Conservation (phyloP, 2,113 vertebrate species). For the Sciurus niger region DNA sequence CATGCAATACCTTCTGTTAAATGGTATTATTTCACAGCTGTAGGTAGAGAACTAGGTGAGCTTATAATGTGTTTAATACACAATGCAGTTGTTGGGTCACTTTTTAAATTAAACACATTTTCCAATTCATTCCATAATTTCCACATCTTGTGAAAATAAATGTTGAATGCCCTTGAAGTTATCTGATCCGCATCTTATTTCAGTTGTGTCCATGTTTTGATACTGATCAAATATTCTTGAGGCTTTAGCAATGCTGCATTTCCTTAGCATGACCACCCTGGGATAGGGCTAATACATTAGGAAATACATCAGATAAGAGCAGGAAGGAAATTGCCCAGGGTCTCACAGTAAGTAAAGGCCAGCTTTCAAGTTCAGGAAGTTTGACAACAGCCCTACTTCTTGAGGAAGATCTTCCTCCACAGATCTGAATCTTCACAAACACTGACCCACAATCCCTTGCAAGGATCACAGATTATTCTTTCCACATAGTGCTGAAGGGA, state of each 20-base stretch:
- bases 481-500: not conserved
- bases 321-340: not conserved
- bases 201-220: not conserved
- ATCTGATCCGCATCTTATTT: not conserved
- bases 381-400: rapidly evolving
- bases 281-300: not conserved
- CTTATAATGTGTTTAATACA: not conserved
- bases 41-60: not conserved
- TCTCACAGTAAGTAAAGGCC: not conserved
- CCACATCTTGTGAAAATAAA: not conserved
- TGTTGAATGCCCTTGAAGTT: not conserved
- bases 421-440: not conserved
- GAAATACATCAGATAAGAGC: not conserved
- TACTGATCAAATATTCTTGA: not conserved
- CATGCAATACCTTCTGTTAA: not conserved
- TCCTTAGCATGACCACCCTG: too few relatives aligned
- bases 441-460: not conserved
- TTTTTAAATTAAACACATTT: not conserved
- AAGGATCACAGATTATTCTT: not conserved
- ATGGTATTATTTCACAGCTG: not conserved
- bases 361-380: not conserved
- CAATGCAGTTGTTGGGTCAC: not conserved
- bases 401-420: not conserved
- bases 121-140: not conserved
- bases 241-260: not conserved